Evolutionary conservation across 2,797 vertebrate genomes (phyloP).

Genomic region (Scomberomorus guttatus): DNA sequence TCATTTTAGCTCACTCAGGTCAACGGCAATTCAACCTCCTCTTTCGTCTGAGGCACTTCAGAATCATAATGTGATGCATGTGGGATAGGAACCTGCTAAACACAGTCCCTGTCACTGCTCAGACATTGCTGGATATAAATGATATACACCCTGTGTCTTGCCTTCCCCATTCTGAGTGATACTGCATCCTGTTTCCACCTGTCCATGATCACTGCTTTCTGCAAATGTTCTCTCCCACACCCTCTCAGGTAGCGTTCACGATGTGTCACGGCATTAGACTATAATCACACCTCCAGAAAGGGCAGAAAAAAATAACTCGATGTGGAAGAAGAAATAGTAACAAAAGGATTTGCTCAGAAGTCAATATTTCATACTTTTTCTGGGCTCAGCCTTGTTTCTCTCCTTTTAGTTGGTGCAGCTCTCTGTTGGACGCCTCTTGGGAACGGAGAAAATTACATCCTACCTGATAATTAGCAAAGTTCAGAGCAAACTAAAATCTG

Average conservation of each 20-base stretch:
- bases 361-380: slow-evolving; percentile 75
- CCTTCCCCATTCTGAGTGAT: slow-evolving; percentile 56
- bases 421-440: slow-evolving; percentile 81
- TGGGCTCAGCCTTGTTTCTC: slow-evolving; percentile 72
- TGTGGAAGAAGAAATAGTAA: slow-evolving; percentile 62
- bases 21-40: slow-evolving; percentile 85
- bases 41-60: slow-evolving; percentile 84
- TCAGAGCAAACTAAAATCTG: slow-evolving; percentile 87
- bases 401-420: slow-evolving; percentile 72
- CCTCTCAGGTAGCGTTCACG: slow-evolving; percentile 47
- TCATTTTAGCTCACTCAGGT: slow-evolving; percentile 87
- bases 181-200: slow-evolving; percentile 70
- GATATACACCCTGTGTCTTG: slow-evolving; percentile 56
- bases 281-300: slow-evolving; percentile 62
- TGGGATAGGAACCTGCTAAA: slow-evolving; percentile 83
- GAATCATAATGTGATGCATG: slow-evolving; percentile 86
- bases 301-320: slow-evolving; percentile 42
- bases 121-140: slow-evolving; percentile 80
- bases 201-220: slow-evolving; percentile 57
- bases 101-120: slow-evolving; percentile 84
- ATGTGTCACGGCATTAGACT: slow-evolving; percentile 58
- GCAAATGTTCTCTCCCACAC: slow-evolving; percentile 55
- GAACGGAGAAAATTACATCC: slow-evolving; percentile 87
- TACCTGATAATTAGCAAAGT: slow-evolving; percentile 92
- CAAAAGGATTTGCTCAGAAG: slow-evolving; percentile 67